phyloP scores from a whole-genome alignment of 2,113 vertebrate genomes.

The Mesitornis unicolor region DNA sequence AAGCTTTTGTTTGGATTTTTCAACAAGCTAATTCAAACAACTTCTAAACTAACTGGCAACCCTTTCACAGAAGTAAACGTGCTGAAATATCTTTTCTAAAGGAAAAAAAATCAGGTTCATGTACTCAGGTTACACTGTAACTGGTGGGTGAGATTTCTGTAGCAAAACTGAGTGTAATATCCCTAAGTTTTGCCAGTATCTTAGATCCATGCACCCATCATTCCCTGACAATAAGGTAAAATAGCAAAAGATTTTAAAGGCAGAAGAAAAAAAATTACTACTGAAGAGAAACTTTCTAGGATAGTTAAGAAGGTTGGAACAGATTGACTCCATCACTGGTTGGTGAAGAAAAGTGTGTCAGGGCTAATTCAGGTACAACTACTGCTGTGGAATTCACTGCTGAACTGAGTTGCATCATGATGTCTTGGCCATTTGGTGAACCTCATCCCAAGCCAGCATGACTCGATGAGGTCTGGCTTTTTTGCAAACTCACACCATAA shows the following conservation, averaged over 20 bases:
- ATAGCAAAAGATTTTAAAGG: neutral
- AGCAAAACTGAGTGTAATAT: neutral
- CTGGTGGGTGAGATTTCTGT: neutral
- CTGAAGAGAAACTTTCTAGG: neutral
- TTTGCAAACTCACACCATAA: neutral
- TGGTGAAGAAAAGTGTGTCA: neutral
- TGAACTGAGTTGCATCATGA: neutral
- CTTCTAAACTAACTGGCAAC: neutral
- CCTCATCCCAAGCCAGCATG: neutral
- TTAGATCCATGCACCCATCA: neutral
- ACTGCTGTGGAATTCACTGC: fast-evolving
- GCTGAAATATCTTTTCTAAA: neutral
- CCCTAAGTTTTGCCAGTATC: neutral
- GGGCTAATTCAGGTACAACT: neutral
- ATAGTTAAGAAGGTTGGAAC: neutral
- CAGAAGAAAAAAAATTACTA: neutral
- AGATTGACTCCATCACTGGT: neutral
- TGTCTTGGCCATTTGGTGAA: neutral
- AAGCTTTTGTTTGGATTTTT: neutral
- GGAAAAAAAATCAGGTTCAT: neutral
- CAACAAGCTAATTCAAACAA: neutral
- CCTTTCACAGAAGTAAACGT: neutral
- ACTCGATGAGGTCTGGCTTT: neutral
- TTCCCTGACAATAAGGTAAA: neutral
- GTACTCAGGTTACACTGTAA: neutral